These are phyloP conservation scores for Sceliomorpha sp. DNA, from an alignment of 2,888 invertebrate genomes.

Conservation along the genomic window DNA sequence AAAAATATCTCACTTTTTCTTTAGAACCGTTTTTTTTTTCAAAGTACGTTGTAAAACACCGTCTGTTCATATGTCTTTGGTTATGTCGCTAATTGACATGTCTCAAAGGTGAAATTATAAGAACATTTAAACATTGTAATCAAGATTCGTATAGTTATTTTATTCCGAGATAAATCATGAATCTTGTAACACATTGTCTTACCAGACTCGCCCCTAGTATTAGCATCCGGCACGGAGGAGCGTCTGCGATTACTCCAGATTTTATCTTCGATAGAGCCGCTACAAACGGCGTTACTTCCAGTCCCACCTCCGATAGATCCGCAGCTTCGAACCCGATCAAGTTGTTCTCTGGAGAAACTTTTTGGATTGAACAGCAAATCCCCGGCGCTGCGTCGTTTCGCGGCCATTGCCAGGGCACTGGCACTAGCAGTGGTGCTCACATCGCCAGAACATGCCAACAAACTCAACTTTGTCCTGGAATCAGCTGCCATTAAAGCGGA, in stretches of 20 bases:
- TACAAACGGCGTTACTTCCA: slow-evolving; percentile 82
- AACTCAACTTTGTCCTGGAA: slow-evolving; percentile 88
- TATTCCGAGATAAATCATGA: too few species aligned
- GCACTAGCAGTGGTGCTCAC: slow-evolving; percentile 82
- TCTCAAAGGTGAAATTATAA: too few species aligned
- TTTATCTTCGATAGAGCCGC: slow-evolving; percentile 76
- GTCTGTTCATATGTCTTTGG: too few species aligned
- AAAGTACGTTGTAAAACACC: too few species aligned
- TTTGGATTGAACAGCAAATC: slow-evolving; percentile 90
- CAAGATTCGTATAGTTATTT: too few species aligned
- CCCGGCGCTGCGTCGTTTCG: slow-evolving; percentile 90
- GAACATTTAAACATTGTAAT: too few species aligned
- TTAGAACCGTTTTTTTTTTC: too few species aligned
- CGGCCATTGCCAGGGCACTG: slow-evolving; percentile 85
- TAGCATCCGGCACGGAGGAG: slow-evolving; percentile 78
- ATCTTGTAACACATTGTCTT: too few species aligned
- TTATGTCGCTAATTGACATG: too few species aligned
- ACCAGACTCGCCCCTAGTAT: slow-evolving; percentile 75
- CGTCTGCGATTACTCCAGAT: slow-evolving; percentile 78
- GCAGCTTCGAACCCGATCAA: slow-evolving; percentile 88
- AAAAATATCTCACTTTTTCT: too few species aligned
- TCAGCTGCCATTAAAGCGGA: slow-evolving; percentile 94
- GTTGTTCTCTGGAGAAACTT: slow-evolving; percentile 88
- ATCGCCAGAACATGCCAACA: slow-evolving; percentile 83
- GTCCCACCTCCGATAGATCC: slow-evolving; percentile 89